Evolutionary conservation across 2,113 vertebrate genomes (phyloP).

Genomic region (Riparia riparia): DNA sequence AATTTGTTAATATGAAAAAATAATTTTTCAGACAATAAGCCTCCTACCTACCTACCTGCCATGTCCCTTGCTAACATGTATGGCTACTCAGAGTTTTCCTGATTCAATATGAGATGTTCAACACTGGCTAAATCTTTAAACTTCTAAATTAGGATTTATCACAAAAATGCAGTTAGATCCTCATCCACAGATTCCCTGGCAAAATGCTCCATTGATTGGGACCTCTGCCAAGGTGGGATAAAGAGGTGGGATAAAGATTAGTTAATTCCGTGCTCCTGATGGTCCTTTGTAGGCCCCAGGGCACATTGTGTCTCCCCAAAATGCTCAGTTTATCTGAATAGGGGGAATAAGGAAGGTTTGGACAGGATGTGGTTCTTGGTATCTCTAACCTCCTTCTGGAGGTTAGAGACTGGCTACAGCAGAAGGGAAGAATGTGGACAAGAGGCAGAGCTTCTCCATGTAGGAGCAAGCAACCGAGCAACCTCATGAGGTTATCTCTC

Average conservation of each 20-base stretch:
- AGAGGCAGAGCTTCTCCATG: not conserved
- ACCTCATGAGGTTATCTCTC: rapidly evolving
- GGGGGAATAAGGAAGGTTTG: not conserved
- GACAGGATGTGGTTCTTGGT: not conserved
- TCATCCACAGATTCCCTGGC: not conserved
- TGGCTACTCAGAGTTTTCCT: not conserved
- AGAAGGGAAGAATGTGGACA: not conserved
- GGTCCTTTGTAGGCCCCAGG: not conserved
- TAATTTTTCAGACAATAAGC: not conserved
- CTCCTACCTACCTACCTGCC: not conserved
- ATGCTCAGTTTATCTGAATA: not conserved
- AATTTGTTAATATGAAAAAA: not conserved
- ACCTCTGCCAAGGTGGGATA: not conserved
- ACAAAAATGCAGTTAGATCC: not conserved
- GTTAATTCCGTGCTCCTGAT: not conserved
- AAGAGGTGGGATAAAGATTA: not conserved
- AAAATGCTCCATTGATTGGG: not conserved
- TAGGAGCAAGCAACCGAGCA: not conserved
- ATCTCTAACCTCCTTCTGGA: not conserved
- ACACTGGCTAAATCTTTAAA: not conserved
- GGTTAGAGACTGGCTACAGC: not conserved
- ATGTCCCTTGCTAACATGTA: not conserved
- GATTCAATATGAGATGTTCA: not conserved
- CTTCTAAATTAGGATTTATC: not conserved
- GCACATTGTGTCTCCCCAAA: not conserved